Evolutionary conservation across 2,888 invertebrate species (phyloP).

Genomic region (Pseudolycoriella hygida): DNA sequence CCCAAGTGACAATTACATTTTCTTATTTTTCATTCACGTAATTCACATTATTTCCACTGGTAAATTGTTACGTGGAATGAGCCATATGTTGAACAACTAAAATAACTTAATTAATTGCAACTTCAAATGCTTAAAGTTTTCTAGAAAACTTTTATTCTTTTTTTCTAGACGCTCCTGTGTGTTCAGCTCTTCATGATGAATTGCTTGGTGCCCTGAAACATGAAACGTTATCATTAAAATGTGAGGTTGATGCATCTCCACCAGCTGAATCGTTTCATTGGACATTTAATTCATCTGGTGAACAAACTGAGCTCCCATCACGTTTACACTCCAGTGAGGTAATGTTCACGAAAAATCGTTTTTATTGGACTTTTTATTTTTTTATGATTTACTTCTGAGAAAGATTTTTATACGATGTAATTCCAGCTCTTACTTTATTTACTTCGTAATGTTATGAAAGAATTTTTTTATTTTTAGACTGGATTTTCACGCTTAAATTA

Average conservation of each 20-base stretch:
- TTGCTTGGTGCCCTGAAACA: slow-evolving; percentile 74
- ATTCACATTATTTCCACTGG: no score
- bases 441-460: background rate
- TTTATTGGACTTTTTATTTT: background rate
- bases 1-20: no score
- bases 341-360: slow-evolving; percentile 3
- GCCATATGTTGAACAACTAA: no score
- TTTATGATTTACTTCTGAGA: background rate
- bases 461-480: slow-evolving; percentile 17
- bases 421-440: no score
- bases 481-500: slow-evolving; percentile 50
- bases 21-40: no score
- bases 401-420: background rate
- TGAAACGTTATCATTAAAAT: slow-evolving; percentile 69
- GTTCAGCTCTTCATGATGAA: slow-evolving; percentile 59
- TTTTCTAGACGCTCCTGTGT: slow-evolving; percentile 46
- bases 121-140: no score
- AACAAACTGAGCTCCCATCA: slow-evolving; percentile 60
- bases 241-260: slow-evolving; percentile 81
- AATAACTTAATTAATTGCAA: no score
- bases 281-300: slow-evolving; percentile 86
- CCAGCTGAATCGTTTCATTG: slow-evolving; percentile 70
- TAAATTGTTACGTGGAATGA: no score
- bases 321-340: slow-evolving; percentile 34
- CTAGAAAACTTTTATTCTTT: no score